Evolutionary conservation across 2,797 vertebrate genomes (phyloP).

Genomic region (Momotus momota): DNA sequence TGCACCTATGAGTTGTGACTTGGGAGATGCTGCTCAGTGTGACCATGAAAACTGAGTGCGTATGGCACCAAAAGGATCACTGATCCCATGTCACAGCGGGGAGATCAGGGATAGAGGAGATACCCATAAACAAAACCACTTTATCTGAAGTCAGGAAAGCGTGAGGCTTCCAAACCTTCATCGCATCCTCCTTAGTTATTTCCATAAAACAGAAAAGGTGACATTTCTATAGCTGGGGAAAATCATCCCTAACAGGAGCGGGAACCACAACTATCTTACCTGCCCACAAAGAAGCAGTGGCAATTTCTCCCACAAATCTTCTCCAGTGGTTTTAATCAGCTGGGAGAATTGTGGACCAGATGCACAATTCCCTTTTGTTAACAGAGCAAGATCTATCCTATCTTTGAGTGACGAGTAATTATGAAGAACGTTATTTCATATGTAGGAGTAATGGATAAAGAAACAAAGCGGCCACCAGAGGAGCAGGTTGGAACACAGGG

Average conservation of each 20-base stretch:
- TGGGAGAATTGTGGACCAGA: background rate
- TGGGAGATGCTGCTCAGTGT: background rate
- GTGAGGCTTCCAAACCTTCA: background rate
- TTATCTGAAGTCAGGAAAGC: background rate
- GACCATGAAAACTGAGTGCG: background rate
- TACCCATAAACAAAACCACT: background rate
- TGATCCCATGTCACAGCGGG: background rate
- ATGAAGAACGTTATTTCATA: background rate
- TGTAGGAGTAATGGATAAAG: rapidly evolving
- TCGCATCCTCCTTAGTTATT: background rate
- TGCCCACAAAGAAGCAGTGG: background rate
- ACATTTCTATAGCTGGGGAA: background rate
- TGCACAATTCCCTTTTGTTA: background rate
- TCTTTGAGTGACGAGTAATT: background rate
- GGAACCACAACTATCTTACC: background rate
- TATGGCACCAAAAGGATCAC: background rate
- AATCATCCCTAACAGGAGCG: background rate
- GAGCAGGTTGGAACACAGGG: constrained; percentile 38
- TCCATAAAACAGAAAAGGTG: background rate
- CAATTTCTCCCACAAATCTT: background rate
- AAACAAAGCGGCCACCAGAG: rapidly evolving
- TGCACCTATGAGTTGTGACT: background rate
- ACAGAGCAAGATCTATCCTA: background rate
- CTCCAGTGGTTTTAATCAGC: constrained; percentile 5
- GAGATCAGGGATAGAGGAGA: background rate